Conservation (phyloP, 1,140 invertebrate species). For the Radopholus similis region DNA sequence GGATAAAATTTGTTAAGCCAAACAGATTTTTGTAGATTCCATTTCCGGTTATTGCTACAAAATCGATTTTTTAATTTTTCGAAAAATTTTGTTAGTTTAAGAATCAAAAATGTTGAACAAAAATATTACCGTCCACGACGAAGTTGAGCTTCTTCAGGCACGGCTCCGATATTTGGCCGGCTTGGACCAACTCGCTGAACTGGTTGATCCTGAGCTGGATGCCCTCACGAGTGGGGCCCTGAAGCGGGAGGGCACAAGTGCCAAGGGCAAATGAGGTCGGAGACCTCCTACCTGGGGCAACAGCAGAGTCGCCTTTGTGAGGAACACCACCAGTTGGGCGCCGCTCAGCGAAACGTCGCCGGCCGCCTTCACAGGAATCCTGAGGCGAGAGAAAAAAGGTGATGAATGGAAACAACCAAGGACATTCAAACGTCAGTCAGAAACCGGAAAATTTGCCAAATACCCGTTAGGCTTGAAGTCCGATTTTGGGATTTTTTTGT, state of each 20-base stretch:
- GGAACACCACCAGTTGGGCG: conserved; percentile 39
- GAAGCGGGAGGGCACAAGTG: not conserved
- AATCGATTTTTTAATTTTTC: too few species aligned
- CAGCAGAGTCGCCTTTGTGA: conserved; percentile 43
- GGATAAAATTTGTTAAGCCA: too few species aligned
- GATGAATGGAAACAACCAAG: too few species aligned
- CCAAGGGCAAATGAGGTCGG: not conserved
- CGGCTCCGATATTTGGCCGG: conserved; percentile 32
- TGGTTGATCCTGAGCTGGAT: conserved; percentile 42
- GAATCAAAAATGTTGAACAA: not conserved
- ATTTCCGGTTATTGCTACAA: too few species aligned
- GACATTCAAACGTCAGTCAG: too few species aligned
- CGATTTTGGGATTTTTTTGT: too few species aligned
- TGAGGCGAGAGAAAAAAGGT: not conserved
- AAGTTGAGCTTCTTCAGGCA: conserved; percentile 51
- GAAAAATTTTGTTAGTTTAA: too few species aligned
- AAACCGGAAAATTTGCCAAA: too few species aligned
- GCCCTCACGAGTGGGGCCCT: conserved; percentile 46
- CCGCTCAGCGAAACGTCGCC: conserved; percentile 50
- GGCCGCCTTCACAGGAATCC: conserved; percentile 45
- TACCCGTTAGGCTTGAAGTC: too few species aligned
- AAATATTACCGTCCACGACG: conserved; percentile 42
- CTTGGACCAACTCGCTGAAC: conserved; percentile 34
- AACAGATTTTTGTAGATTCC: too few species aligned
- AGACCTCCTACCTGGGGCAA: conserved; percentile 26